These are phyloP conservation scores for Nudaria mundana DNA, from an alignment of 2,888 invertebrate species.

Conservation along the genomic window DNA sequence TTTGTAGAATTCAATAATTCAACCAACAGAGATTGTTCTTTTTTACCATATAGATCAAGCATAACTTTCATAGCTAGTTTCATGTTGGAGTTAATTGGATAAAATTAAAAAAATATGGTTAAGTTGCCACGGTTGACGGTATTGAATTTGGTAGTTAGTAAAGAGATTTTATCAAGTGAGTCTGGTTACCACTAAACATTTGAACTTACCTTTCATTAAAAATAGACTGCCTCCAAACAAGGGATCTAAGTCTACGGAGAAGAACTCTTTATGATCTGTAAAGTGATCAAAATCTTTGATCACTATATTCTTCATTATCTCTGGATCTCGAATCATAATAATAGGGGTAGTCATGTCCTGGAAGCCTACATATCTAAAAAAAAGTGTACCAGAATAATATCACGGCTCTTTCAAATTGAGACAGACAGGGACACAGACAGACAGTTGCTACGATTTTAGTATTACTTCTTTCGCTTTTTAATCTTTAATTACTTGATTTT, in stretches of 20 bases:
- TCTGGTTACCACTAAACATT: too few relatives aligned
- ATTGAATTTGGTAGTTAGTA: too few relatives aligned
- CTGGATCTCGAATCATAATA: slow-evolving; percentile 73
- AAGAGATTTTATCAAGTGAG: too few relatives aligned
- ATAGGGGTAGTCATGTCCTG: slow-evolving; percentile 62
- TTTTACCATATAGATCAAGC: too few relatives aligned
- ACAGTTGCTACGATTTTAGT: not conserved
- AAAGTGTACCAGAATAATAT: not conserved
- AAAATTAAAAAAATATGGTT: too few relatives aligned
- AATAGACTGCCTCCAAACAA: slow-evolving; percentile 58
- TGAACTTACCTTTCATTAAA: slow-evolving; percentile 54
- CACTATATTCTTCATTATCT: slow-evolving; percentile 73
- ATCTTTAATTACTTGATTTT: not conserved
- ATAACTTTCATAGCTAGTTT: too few relatives aligned
- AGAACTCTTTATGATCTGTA: slow-evolving; percentile 63
- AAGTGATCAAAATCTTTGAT: slow-evolving; percentile 82
- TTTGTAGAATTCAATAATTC: too few relatives aligned
- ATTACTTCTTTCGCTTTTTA: not conserved
- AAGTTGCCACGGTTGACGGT: too few relatives aligned
- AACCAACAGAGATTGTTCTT: too few relatives aligned
- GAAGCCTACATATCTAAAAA: slow-evolving; percentile 59
- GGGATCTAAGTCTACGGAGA: slow-evolving; percentile 60
- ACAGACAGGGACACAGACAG: too few relatives aligned
- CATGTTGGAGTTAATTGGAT: too few relatives aligned
- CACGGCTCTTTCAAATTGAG: not conserved